Evolutionary conservation across 1,140 invertebrate genomes (phyloP), one percentile per base, ranked within the genome.

Genomic region (Drosophila trapezifrons): DNA sequence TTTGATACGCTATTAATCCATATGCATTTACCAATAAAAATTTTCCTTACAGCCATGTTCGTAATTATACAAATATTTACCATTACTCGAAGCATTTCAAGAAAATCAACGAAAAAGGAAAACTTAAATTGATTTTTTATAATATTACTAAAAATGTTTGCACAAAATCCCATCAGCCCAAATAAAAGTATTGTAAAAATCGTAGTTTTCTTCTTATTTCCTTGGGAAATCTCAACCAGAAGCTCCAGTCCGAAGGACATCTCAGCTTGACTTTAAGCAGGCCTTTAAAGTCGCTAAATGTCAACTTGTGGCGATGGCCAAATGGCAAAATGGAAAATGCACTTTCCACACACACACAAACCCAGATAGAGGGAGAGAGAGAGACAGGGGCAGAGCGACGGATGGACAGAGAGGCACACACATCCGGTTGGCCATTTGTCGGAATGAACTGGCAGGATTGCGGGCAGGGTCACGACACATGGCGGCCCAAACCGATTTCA

Each of bases 401-500:
- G 29, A 52, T 35, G 29, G 13, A 27, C 27, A 43, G 37, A 35
- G 47, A 38, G 42, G 40, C 49, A 60, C 54, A 66, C 25, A 71
- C 66, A 69, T 87, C 80, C 84, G 82, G 84, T 63, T 78, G 69
- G 77, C 84, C 80, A 89, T 87, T 87, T 87, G 84, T 87, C 84
- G 84, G 65, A 83, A 89, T 87, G 84, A 89, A 81, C 80, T 67
- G 83, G 76, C 78, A 86, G 82, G 83, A 86, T 86, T 86, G 82
- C 83, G 83, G 80, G 60, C 67, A 75, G 70, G 85, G 83, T 78
- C 79, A 87, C 70, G 71, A 87, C 66, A 62, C 69, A 74, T 49
- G 78, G 75, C 49, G 66, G 55, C 43, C 51, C 25, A 70, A 72
- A 52, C 54, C 59, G 58, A 58, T 65, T 45, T 65, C 40, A 43